phyloP scores from a whole-genome alignment of 2,797 vertebrate genomes.

The Coracias cyanogaster region DNA sequence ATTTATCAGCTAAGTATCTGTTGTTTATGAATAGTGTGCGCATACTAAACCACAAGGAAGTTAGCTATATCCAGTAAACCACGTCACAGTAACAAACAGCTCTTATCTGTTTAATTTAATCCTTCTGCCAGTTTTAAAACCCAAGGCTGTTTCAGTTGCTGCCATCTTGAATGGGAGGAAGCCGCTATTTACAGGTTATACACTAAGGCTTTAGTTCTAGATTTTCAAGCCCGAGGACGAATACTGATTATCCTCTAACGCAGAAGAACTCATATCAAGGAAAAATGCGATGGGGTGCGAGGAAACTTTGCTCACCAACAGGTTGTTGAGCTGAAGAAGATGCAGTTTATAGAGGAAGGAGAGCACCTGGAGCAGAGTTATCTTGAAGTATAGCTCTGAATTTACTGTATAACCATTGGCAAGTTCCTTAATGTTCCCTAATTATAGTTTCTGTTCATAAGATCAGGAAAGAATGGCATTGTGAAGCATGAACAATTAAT shows the following conservation, averaged over 20 bases:
- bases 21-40: accelerated
- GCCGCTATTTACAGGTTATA: neutral
- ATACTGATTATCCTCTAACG: neutral
- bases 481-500: neutral
- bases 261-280: neutral
- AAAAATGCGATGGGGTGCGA: neutral
- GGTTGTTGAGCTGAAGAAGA: neutral
- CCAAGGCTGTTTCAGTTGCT: neutral
- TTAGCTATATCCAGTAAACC: neutral
- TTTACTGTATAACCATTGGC: neutral
- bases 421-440: neutral
- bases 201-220: neutral
- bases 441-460: neutral
- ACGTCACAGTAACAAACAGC: neutral
- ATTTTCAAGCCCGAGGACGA: neutral
- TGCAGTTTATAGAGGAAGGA: neutral
- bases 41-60: neutral
- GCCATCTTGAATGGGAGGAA: neutral
- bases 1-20: neutral
- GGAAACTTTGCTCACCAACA: neutral
- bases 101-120: neutral
- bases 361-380: neutral
- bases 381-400: neutral
- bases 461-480: neutral
- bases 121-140: neutral